A percentile compares a stretch with the other conserved stretches of the same genome.
Evolutionary conservation across 2,888 invertebrate species (phyloP).

Genomic region (Pandemis corylana): DNA sequence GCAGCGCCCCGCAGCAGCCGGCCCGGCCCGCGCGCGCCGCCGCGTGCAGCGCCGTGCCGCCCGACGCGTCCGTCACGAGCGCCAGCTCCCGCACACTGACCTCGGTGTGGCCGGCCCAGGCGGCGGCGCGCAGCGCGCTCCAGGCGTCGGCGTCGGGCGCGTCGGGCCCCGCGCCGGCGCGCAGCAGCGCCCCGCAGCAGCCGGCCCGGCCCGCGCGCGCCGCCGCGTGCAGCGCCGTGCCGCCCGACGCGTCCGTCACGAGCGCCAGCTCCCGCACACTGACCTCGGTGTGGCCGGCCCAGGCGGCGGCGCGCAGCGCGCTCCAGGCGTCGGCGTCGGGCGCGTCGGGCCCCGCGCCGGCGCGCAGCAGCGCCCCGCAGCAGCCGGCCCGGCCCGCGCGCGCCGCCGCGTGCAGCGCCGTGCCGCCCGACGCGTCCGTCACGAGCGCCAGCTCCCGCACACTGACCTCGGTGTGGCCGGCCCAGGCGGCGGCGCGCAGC

Average conservation of each 20-base stretch:
- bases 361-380: conserved; percentile 87
- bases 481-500: conserved; percentile 97
- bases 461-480: conserved; percentile 96
- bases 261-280: no score
- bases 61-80: no score
- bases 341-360: conserved; percentile 91
- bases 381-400: conserved; percentile 91
- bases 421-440: conserved; percentile 93
- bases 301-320: conserved; percentile 95
- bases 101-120: conserved; percentile 98
- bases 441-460: no score
- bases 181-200: conserved; percentile 88
- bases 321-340: conserved; percentile 97
- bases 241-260: no score
- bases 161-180: conserved; percentile 90
- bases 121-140: conserved; percentile 96
- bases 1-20: no score
- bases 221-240: no score
- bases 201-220: no score
- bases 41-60: no score
- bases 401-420: conserved; percentile 93
- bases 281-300: conserved; percentile 97
- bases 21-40: no score
- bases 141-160: conserved; percentile 95
- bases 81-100: no score